Base-by-base conservation (phyloP, 2,797 vertebrate species). In the Coreius guichenoti region DNA sequence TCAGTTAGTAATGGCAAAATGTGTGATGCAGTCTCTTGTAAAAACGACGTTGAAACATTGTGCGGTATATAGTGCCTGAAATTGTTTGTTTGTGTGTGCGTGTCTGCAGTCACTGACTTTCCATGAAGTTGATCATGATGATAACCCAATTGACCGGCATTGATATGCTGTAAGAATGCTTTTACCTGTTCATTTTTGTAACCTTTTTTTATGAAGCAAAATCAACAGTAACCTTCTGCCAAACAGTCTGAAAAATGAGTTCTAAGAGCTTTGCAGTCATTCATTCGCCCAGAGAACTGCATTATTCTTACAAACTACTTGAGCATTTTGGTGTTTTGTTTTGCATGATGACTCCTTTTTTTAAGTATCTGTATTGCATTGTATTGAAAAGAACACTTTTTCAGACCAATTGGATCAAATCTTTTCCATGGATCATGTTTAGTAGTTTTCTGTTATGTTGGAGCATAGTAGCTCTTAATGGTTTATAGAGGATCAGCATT, bases 341-440 rank as follows among this genome's bases (percentile, higher is more conserved):
- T 45, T 69, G 74, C 82, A 78, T 70, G 82, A 68, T 23, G 8
- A 84, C n/a, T 65, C 29, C 51, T 43, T 78, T 77, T 83, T 49
- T 49, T 33, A 31, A 31, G 13, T 16, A 36, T 19, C 31, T 54
- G 14, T 70, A n/a, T 39, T 39, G 47, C 36, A 2, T n/a, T 69
- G 14, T 70, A 26, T 81, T 39, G 43, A 69, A 69, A 51, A 14
- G 3, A 31, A 65, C 70, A 29, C 13, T 36, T 39, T 5, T 31
- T 77, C 43, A 29, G 77, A 80, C 76, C 77, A 80, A 74, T 61
- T 73, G 83, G 77, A 85, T 85, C 23, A 29, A 29, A 7, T 63
- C 23, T 65, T 61, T 72, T 80, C 76, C 77, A 73, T 65, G 83
- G 83, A 85, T 85, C 5, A 56, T 69, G 36, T 19, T 61, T 47